phyloP scores from a whole-genome alignment of 1,140 invertebrate species.

The Bradysia coprophila region DNA sequence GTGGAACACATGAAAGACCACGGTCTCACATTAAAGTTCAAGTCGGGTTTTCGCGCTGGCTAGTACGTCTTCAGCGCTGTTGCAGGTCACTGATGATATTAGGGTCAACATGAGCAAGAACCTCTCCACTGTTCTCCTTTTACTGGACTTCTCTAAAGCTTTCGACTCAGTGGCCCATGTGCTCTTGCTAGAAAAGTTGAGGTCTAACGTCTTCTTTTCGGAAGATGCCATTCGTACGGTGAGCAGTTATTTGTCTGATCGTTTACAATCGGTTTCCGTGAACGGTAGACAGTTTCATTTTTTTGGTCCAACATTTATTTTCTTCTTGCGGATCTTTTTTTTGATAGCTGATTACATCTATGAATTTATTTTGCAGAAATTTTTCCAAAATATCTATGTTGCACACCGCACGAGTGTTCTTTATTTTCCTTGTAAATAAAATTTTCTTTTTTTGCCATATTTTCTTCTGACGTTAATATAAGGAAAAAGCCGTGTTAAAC shows the following conservation, averaged over 20 bases:
- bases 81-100: neutral
- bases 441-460: too few species aligned
- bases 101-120: neutral
- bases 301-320: too few species aligned
- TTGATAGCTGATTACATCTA: too few species aligned
- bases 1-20: neutral
- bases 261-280: too few species aligned
- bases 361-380: too few species aligned
- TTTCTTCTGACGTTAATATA: too few species aligned
- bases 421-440: too few species aligned
- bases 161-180: neutral
- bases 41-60: neutral
- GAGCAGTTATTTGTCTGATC: neutral
- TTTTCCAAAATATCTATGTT: too few species aligned
- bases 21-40: neutral
- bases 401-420: too few species aligned
- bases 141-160: neutral
- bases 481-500: too few species aligned
- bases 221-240: neutral
- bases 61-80: neutral
- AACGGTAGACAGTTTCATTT: too few species aligned
- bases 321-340: too few species aligned
- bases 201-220: neutral
- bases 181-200: neutral
- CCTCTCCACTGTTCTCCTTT: neutral